These are phyloP conservation scores for Terrapene triunguis DNA, from an alignment of 2,113 vertebrate species.

Conservation along the genomic window DNA sequence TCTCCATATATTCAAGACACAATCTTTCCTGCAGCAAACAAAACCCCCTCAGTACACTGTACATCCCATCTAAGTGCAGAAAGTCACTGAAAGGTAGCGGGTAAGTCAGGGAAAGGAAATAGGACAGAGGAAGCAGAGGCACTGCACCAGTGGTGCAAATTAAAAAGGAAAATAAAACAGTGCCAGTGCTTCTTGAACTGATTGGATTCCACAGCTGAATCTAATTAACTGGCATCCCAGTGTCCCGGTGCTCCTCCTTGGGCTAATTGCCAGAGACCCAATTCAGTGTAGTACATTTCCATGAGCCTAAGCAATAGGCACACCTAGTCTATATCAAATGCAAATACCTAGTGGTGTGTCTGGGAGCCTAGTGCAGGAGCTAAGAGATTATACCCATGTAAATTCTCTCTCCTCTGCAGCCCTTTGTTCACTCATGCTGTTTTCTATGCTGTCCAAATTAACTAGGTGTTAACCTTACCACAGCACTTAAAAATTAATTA, in stretches of 20 bases:
- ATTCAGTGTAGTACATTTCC: background rate
- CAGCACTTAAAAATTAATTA: rapidly evolving
- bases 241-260: background rate
- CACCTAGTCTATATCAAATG: background rate
- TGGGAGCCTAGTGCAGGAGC: background rate
- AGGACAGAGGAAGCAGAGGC: background rate
- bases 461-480: background rate
- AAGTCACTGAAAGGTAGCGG: background rate
- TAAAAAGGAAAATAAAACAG: slow-evolving; percentile 4
- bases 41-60: background rate
- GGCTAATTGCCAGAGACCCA: background rate
- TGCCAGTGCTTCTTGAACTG: background rate
- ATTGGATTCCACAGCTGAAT: background rate
- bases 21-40: background rate
- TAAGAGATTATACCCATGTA: background rate
- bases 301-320: background rate
- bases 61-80: background rate
- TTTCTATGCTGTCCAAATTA: background rate
- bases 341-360: background rate
- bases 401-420: background rate
- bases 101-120: background rate
- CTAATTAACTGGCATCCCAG: background rate
- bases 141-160: background rate
- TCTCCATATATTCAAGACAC: background rate
- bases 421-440: background rate